Evolutionary conservation across 2,113 vertebrate species (phyloP), one percentile per base, ranked within the genome.

Genomic region (Megaleporinus macrocephalus): DNA sequence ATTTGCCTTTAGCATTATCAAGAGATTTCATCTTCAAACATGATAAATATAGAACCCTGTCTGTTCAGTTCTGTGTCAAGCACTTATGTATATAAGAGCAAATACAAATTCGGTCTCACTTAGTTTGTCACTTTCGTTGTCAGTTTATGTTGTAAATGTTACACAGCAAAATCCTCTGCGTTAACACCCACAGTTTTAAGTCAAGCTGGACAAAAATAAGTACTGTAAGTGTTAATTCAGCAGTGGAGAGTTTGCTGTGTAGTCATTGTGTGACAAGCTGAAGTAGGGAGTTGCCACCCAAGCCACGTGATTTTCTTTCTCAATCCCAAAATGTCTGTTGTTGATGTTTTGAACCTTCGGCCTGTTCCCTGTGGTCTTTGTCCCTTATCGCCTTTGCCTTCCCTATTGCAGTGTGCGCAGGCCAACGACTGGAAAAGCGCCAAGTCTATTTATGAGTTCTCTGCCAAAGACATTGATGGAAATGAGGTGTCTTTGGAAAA

Each of bases 391-490:
- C 16, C 20, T 44, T 36, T 4, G 24, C 0, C 11, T 72, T 29
- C 27, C 51, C 76, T 3, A 59, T 9, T 86, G 6, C 90, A 98
- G 97, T 97, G 97, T 76, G 95, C 96, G 0, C 92, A 96, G 51
- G 93, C 88, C 18, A 90, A 68, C 0, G 92, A 97, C 79, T 97
- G 97, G 97, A 91, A 93, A 22, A 91, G 86, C 12, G 96, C 96
- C 68, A 95, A 87, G 55, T 91, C 94, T 9, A 97, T 99, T 78
- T 97, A 97, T 0, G 96, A 96, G 1, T 99, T 99, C 82, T 92
- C 91, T 0, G 97, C 96, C 49, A 93, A 80, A 9, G 97, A 98
- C 83, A 98, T 99, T 0, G 97, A 98, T 5, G 97, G 97, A 29
- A 91, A 89, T 44, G 92, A 94, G 4, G 95, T 96, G 4, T 93